Conservation (phyloP, 2,113 vertebrate genomes). For the Leptobrachium ailaonicum region DNA sequence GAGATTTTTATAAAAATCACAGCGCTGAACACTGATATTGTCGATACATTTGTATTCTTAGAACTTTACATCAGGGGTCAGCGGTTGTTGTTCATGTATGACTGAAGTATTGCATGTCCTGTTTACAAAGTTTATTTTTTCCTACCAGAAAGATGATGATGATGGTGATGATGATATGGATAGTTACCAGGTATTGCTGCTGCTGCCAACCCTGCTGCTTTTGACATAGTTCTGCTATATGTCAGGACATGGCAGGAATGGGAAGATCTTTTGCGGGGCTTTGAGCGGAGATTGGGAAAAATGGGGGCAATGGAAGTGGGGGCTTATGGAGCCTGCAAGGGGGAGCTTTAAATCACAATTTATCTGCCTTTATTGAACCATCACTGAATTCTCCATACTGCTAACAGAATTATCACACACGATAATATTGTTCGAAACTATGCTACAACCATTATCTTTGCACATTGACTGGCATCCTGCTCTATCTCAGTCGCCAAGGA, state of each 20-base stretch:
- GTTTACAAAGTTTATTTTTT: conserved; percentile 82
- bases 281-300: background rate
- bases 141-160: conserved; percentile 87
- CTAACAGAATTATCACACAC: conserved; percentile 43
- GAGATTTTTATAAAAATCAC: no score
- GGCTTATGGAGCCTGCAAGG: conserved; percentile 39
- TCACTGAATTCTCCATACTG: conserved; percentile 49
- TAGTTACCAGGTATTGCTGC: conserved; percentile 98
- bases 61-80: no score
- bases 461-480: no score
- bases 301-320: background rate
- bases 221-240: conserved; percentile 80
- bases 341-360: conserved; percentile 53
- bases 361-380: conserved; percentile 57
- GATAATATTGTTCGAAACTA: conserved; percentile 47
- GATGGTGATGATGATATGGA: conserved; percentile 96
- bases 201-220: conserved; percentile 78
- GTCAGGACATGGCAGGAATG: conserved; percentile 60
- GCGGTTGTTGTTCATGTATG: background rate
- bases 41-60: no score
- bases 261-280: conserved; percentile 48
- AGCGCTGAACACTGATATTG: no score
- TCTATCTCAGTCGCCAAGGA: no score
- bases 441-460: conserved; percentile 1
- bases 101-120: conserved; percentile 49